Conservation (phyloP, 2,888 invertebrate genomes). For the Beris chalybata region DNA sequence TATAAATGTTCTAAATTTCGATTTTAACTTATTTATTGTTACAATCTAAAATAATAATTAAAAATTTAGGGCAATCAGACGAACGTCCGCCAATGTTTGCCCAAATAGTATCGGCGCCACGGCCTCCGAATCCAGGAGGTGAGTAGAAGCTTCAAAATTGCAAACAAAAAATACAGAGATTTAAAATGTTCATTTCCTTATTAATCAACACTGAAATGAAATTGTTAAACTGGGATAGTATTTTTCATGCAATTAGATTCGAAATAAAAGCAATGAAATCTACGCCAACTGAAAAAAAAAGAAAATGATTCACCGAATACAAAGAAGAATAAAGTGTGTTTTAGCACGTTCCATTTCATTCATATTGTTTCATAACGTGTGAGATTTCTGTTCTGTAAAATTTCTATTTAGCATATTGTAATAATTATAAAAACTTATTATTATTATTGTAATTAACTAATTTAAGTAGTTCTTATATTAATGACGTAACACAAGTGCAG, state of each 20-base stretch:
- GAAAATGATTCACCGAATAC: background rate
- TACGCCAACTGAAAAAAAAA: background rate
- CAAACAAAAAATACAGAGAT: background rate
- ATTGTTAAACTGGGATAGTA: background rate
- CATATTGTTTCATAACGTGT: background rate
- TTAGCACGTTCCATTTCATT: conserved; percentile 9
- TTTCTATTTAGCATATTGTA: background rate
- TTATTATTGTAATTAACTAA: background rate
- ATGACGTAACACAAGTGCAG: background rate
- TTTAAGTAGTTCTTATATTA: background rate
- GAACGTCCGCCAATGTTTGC: conserved; percentile 38
- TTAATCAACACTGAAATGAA: background rate
- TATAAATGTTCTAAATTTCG: conserved; percentile 16
- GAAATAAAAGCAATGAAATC: background rate
- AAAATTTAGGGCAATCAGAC: conserved; percentile 32
- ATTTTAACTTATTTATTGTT: background rate
- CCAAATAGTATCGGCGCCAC: conserved; percentile 38
- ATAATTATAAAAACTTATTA: background rate
- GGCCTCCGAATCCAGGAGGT: conserved; percentile 20
- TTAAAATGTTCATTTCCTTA: background rate
- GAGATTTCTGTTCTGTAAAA: background rate
- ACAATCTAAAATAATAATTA: background rate
- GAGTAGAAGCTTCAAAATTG: conserved; percentile 7
- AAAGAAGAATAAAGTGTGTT: conserved; percentile 14
- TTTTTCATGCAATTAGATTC: background rate